A percentile compares a stretch with the other conserved stretches of the same genome.
phyloP scores from a whole-genome alignment of 92 coral and sea anemone species.

The Bergia puertoricense region DNA sequence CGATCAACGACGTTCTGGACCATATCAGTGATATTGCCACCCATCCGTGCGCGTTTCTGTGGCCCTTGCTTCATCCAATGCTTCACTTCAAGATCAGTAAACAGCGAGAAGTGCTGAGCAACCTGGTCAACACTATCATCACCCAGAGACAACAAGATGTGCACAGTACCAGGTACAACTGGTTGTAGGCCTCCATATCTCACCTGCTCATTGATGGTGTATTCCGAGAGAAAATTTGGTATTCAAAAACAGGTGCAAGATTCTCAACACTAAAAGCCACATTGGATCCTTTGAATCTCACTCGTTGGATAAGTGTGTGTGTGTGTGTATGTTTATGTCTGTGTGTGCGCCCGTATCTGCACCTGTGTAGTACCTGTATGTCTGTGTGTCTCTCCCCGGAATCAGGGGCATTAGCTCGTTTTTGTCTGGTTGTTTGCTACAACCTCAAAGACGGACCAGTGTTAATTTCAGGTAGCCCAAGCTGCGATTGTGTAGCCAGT shows the following conservation, averaged over 20 bases:
- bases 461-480: too few relatives aligned
- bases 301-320: too few relatives aligned
- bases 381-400: not conserved
- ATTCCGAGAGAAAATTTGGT: not conserved
- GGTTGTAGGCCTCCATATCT: not conserved
- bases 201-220: not conserved
- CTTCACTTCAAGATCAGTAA: slow-evolving; percentile 24
- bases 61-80: slow-evolving; percentile 41
- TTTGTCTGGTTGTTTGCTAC: too few relatives aligned
- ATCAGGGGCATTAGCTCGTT: too few relatives aligned
- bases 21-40: slow-evolving; percentile 37
- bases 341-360: too few relatives aligned
- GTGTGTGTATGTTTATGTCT: too few relatives aligned
- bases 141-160: slow-evolving; percentile 30
- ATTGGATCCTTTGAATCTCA: too few relatives aligned
- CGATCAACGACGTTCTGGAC: slow-evolving; percentile 37
- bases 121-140: slow-evolving; percentile 31
- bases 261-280: too few relatives aligned
- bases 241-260: not conserved
- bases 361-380: not conserved
- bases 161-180: slow-evolving; percentile 22
- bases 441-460: too few relatives aligned
- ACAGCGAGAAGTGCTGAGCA: slow-evolving; percentile 21
- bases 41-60: slow-evolving; percentile 28
- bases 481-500: too few relatives aligned